These are phyloP conservation scores for Patiria miniata DNA, from an alignment of 35 echinoderm and acorn worm genomes.

Conservation along the genomic window DNA sequence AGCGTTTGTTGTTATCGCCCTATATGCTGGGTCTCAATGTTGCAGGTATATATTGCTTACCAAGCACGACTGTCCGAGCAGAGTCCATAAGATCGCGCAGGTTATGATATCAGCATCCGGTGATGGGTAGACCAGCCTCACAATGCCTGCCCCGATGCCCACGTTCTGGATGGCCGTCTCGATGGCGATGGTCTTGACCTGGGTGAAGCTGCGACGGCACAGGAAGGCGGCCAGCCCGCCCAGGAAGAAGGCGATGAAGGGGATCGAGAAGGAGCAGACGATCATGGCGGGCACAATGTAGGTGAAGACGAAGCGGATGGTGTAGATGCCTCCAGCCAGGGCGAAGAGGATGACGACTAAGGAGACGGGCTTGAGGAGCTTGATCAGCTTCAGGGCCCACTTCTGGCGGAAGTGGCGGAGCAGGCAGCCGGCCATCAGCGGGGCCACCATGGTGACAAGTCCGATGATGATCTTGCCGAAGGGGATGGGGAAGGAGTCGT, in stretches of 20 bases:
- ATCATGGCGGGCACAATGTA: slow-evolving; percentile 22
- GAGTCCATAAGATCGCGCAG: slow-evolving; percentile 1
- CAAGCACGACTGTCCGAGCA: slow-evolving; percentile 40
- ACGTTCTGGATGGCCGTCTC: slow-evolving; percentile 51
- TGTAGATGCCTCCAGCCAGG: slow-evolving; percentile 39
- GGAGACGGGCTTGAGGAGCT: slow-evolving; percentile 25
- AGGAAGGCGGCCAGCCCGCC: slow-evolving; percentile 1
- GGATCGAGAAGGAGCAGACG: slow-evolving; percentile 33
- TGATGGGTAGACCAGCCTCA: slow-evolving; percentile 32
- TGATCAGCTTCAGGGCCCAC: not conserved
- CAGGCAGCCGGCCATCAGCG: slow-evolving; percentile 5
- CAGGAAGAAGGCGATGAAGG: slow-evolving; percentile 33
- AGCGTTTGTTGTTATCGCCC: too few relatives aligned
- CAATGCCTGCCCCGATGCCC: slow-evolving; percentile 26
- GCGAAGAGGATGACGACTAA: slow-evolving; percentile 32
- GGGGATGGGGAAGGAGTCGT: slow-evolving; percentile 40
- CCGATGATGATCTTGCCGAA: slow-evolving; percentile 40
- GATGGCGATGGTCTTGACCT: slow-evolving; percentile 47
- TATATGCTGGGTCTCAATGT: too few relatives aligned
- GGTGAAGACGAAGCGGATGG: slow-evolving; percentile 31
- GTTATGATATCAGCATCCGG: slow-evolving; percentile 44
- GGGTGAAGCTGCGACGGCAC: not conserved
- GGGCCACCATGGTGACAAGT: not conserved
- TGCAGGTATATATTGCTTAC: slow-evolving; percentile 12
- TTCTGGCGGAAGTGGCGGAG: slow-evolving; percentile 19